phyloP scores from a whole-genome alignment of 1,140 invertebrate species.

The Drosophila tropicalis region DNA sequence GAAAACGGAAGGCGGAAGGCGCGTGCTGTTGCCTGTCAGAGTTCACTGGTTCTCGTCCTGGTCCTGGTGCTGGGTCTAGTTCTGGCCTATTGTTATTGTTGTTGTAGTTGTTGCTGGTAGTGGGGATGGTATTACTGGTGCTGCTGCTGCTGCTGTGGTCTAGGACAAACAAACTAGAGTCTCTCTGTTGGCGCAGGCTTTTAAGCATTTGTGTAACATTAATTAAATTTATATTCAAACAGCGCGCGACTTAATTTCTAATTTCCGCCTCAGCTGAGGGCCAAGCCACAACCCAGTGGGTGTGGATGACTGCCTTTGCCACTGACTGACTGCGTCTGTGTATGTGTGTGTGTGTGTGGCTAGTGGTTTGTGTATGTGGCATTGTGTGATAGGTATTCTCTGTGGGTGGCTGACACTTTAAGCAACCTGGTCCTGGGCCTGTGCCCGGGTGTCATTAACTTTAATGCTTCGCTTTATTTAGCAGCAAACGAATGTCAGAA shows the following conservation, averaged over 20 bases:
- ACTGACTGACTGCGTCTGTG: conserved; percentile 7
- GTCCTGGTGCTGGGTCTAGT: conserved; percentile 32
- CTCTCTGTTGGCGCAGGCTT: conserved; percentile 46
- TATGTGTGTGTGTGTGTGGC: conserved; percentile 35
- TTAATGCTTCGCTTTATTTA: conserved; percentile 79
- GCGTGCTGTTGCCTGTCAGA: conserved; percentile 71
- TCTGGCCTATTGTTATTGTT: conserved; percentile 27
- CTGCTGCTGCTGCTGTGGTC: conserved; percentile 51
- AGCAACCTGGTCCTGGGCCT: conserved; percentile 54
- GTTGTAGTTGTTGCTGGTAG: conserved; percentile 1
- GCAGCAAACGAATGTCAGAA: conserved; percentile 80
- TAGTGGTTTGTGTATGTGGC: conserved; percentile 45
- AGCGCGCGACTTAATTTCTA: conserved; percentile 81
- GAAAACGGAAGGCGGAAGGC: conserved; percentile 60
- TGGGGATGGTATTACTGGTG: background rate
- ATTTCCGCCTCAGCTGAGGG: conserved; percentile 69
- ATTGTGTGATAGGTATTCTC: conserved; percentile 36
- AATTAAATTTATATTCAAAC: conserved; percentile 82
- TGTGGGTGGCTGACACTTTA: conserved; percentile 77
- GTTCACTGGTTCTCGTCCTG: conserved; percentile 51
- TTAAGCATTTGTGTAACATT: conserved; percentile 82
- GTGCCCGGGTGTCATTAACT: conserved; percentile 76
- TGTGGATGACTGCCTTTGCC: conserved; percentile 13
- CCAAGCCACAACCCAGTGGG: conserved; percentile 15
- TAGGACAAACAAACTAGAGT: conserved; percentile 72